Evolutionary conservation across 2,888 invertebrate genomes (phyloP).

Genomic region (Melinopterus prodromus): DNA sequence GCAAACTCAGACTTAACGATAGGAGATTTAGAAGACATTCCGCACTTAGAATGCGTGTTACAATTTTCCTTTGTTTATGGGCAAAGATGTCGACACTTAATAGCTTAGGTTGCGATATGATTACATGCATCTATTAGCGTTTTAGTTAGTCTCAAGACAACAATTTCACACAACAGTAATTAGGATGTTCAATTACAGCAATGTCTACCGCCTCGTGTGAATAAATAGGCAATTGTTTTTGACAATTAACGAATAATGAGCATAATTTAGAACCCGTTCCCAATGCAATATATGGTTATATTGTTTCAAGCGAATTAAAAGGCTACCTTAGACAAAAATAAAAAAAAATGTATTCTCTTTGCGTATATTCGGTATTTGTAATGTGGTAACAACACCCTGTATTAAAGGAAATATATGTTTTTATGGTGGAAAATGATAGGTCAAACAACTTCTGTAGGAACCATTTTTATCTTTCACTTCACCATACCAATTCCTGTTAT

Average conservation of each 20-base stretch:
- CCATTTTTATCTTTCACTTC: too few species aligned
- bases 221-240: slow-evolving; percentile 4
- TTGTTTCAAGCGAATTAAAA: too few species aligned
- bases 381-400: too few species aligned
- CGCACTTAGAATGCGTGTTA: neutral
- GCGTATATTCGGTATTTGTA: too few species aligned
- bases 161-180: neutral
- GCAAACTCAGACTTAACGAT: neutral
- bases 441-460: too few species aligned
- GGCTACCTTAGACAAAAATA: too few species aligned
- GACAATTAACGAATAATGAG: slow-evolving; percentile 4
- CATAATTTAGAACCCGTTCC: neutral
- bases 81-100: neutral
- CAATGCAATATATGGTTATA: neutral
- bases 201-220: neutral
- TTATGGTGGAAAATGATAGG: too few species aligned
- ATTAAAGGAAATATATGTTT: too few species aligned
- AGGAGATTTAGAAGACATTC: neutral
- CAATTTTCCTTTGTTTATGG: neutral
- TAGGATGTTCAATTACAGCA: neutral
- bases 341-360: too few species aligned
- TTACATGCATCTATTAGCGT: neutral
- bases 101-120: neutral
- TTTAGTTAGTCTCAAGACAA: neutral
- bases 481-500: too few species aligned